phyloP scores from a whole-genome alignment of 2,113 vertebrate species.

The Cygnus buccinator region DNA sequence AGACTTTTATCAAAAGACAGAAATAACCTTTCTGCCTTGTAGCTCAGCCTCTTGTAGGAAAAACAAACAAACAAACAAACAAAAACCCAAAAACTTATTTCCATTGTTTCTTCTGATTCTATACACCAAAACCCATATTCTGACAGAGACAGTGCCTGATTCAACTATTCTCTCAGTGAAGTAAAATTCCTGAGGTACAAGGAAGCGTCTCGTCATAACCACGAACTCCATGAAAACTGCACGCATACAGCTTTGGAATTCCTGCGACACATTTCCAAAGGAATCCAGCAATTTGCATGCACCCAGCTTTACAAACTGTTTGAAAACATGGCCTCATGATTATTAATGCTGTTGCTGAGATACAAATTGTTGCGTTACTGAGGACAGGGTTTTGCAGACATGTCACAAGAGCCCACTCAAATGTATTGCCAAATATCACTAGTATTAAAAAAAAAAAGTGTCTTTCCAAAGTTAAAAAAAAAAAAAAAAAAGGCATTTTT shows the following conservation, averaged over 20 bases:
- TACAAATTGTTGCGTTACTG: neutral
- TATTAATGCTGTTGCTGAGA: neutral
- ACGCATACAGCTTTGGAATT: neutral
- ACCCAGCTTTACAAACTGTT: neutral
- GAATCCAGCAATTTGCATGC: neutral
- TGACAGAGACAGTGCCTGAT: neutral
- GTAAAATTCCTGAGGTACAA: neutral
- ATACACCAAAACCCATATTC: neutral
- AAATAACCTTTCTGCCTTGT: neutral
- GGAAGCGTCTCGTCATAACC: neutral
- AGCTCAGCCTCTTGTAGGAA: neutral
- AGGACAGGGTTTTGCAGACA: neutral
- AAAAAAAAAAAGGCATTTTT: neutral
- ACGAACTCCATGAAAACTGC: neutral
- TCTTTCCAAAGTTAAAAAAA: neutral
- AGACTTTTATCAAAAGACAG: neutral
- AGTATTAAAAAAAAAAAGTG: neutral
- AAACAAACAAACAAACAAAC: neutral
- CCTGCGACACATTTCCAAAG: neutral
- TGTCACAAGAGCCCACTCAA: neutral
- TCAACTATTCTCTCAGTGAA: neutral
- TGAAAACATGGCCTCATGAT: neutral
- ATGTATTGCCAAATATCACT: neutral
- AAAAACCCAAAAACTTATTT: neutral
- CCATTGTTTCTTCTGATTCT: neutral